Conservation (phyloP, 1,140 invertebrate genomes). For the Metaphire vulgaris region DNA sequence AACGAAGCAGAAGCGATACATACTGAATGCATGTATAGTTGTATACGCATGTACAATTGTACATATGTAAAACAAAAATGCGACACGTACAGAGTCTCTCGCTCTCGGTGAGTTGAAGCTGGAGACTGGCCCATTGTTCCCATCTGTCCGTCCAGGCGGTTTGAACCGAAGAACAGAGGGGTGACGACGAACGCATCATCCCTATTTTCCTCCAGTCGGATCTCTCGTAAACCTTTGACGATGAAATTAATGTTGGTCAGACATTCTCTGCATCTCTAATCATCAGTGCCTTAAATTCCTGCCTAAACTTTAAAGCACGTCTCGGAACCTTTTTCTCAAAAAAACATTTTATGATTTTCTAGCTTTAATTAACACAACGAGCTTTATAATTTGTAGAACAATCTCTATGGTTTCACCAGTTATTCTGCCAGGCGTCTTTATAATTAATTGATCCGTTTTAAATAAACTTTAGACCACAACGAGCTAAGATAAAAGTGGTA, state of each 20-base stretch:
- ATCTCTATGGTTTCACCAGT: not conserved
- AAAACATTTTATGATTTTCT: not conserved
- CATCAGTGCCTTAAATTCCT: not conserved
- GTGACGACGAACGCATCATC: conserved; percentile 82
- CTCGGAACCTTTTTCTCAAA: not conserved
- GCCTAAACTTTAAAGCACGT: not conserved
- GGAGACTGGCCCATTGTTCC: conserved; percentile 81
- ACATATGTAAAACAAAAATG: too few species aligned
- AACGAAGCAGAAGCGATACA: too few species aligned
- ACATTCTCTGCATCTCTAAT: not conserved
- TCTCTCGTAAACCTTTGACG: conserved; percentile 66
- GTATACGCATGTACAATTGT: too few species aligned
- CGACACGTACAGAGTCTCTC: conserved; percentile 59
- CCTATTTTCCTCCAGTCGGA: conserved; percentile 81
- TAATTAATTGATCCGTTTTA: too few species aligned
- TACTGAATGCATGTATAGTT: too few species aligned
- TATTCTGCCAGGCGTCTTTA: too few species aligned
- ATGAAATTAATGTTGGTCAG: not conserved
- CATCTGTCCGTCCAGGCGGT: conserved; percentile 79
- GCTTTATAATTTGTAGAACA: not conserved
- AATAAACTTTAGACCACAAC: too few species aligned
- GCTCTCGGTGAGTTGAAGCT: conserved; percentile 81
- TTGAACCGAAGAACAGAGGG: conserved; percentile 82
- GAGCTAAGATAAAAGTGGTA: too few species aligned
- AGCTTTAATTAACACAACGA: not conserved